phyloP scores from a whole-genome alignment of 2,888 invertebrate species.

The Carcina quercana region DNA sequence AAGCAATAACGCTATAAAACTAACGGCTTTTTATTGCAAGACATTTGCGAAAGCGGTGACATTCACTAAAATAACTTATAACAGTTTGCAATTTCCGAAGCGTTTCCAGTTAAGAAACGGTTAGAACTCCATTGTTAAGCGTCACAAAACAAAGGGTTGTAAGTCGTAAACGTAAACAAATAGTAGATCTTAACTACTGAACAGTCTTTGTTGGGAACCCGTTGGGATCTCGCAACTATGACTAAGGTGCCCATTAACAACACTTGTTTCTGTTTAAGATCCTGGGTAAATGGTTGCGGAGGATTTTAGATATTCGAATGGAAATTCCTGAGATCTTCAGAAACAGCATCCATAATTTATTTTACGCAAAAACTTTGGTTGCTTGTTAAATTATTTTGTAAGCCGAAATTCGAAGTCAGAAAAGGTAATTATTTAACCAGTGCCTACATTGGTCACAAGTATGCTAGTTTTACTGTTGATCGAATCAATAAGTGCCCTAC shows the following conservation, averaged over 20 bases:
- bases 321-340: no score
- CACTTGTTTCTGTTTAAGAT: not conserved
- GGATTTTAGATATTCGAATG: not conserved
- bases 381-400: no score
- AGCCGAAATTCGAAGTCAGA: no score
- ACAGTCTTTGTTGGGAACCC: slow-evolving; percentile 32
- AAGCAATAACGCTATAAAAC: slow-evolving; percentile 23
- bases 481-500: no score
- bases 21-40: slow-evolving; percentile 20
- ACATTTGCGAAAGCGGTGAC: slow-evolving; percentile 21
- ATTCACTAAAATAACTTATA: no score
- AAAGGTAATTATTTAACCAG: no score
- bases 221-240: slow-evolving; percentile 41
- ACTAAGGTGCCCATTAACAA: slow-evolving; percentile 20
- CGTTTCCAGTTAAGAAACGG: slow-evolving; percentile 36
- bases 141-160: slow-evolving; percentile 45
- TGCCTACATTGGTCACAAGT: no score
- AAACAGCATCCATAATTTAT: no score
- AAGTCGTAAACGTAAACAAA: slow-evolving; percentile 40
- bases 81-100: slow-evolving; percentile 30
- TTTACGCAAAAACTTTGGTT: no score
- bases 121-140: slow-evolving; percentile 33
- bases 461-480: no score
- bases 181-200: slow-evolving; percentile 36
- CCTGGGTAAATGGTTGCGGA: not conserved